These are phyloP conservation scores for Oryzias woworae DNA, from an alignment of 2,113 vertebrate species.

Conservation along the genomic window DNA sequence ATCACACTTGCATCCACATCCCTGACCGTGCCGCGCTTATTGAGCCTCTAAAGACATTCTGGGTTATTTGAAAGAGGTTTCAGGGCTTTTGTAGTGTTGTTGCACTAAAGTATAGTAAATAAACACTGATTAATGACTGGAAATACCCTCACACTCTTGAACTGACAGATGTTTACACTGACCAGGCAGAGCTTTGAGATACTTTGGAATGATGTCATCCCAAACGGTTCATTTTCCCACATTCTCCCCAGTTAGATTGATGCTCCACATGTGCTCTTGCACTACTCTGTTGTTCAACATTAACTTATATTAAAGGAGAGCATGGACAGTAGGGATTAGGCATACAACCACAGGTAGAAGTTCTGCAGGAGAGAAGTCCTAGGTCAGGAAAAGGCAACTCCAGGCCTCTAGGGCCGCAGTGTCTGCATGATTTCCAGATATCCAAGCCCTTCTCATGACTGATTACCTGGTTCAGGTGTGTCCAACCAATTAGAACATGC, in stretches of 20 bases:
- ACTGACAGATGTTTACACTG: conserved; percentile 65
- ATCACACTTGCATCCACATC: conserved; percentile 11
- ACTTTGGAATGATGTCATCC: conserved; percentile 69
- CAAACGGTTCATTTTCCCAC: conserved; percentile 60
- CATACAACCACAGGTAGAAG: conserved; percentile 44
- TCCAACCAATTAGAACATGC: no score
- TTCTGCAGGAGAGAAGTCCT: conserved; percentile 36
- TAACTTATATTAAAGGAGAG: conserved; percentile 64
- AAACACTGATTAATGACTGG: conserved; percentile 55
- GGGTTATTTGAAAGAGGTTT: conserved; percentile 19
- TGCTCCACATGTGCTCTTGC: conserved; percentile 67
- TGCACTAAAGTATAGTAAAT: conserved; percentile 51
- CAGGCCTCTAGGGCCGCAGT: no score
- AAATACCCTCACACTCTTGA: conserved; percentile 59
- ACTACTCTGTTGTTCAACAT: conserved; percentile 59
- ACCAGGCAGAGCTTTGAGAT: conserved; percentile 59
- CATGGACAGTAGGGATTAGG: conserved; percentile 47
- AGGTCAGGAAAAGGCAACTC: no score
- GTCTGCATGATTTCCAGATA: no score
- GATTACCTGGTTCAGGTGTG: no score
- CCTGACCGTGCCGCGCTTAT: conserved; percentile 3
- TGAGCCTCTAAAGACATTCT: conserved; percentile 7
- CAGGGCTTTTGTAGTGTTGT: conserved; percentile 23
- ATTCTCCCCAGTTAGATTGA: conserved; percentile 67
- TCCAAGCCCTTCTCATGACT: no score